phyloP scores from a whole-genome alignment of 2,113 vertebrate species.

The Otis tarda region DNA sequence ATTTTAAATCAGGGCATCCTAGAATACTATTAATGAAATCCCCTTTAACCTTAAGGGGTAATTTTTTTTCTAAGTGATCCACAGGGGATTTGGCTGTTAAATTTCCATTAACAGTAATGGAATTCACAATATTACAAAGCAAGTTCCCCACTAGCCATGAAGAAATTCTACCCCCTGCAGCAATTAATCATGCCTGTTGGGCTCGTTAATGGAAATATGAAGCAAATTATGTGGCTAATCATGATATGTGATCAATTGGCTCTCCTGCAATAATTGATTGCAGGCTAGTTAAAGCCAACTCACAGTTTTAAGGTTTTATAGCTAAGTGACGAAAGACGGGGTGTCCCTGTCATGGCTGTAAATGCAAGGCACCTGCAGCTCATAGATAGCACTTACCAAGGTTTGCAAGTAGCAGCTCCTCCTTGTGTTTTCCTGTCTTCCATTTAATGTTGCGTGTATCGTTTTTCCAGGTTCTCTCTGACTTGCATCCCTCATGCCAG shows the following conservation, averaged over 20 bases:
- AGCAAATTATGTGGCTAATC: constrained; percentile 50
- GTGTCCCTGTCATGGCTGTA: neutral
- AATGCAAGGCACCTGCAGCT: neutral
- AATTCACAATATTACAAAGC: constrained; percentile 35
- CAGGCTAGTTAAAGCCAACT: neutral
- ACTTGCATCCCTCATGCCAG: neutral
- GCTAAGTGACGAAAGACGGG: fast-evolving
- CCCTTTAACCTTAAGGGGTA: constrained; percentile 61
- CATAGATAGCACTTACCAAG: fast-evolving
- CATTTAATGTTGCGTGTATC: neutral
- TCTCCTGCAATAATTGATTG: constrained; percentile 24
- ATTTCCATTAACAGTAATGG: constrained; percentile 60
- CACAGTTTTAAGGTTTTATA: neutral
- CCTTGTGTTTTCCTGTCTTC: neutral
- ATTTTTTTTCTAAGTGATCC: constrained; percentile 56
- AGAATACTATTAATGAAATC: constrained; percentile 47
- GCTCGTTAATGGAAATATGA: constrained; percentile 46
- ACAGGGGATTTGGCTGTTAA: constrained; percentile 58
- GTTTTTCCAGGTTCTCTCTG: neutral
- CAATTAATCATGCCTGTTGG: constrained; percentile 51
- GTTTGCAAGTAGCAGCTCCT: neutral
- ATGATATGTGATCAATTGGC: constrained; percentile 24
- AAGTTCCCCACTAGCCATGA: constrained; percentile 5
- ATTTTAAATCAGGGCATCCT: constrained; percentile 27
- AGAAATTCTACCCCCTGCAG: constrained; percentile 29